phyloP scores from a whole-genome alignment of 2,797 vertebrate genomes.

The Parauchenoglanis ngamensis region DNA sequence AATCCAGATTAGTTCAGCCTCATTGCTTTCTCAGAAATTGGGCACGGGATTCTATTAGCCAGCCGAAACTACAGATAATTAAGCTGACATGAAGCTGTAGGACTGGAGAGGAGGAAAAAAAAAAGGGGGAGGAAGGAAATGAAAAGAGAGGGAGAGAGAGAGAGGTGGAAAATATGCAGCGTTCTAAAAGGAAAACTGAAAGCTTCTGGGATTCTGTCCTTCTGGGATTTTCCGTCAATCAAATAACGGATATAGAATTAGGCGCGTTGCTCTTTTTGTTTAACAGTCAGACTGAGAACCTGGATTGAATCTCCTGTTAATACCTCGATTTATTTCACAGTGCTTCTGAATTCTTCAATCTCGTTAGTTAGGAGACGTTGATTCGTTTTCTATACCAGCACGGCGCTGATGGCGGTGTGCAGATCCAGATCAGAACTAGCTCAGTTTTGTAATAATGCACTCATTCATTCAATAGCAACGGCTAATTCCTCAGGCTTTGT shows the following conservation, averaged over 20 bases:
- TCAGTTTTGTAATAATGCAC: not conserved
- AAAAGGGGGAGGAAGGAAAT: not conserved
- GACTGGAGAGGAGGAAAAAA: slow-evolving; percentile 9
- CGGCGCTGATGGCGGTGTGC: not conserved
- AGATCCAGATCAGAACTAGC: not conserved
- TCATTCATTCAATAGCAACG: not conserved
- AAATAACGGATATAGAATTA: slow-evolving; percentile 30
- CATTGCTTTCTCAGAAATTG: slow-evolving; percentile 55
- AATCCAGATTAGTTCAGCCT: slow-evolving; percentile 60
- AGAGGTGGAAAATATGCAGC: slow-evolving; percentile 40
- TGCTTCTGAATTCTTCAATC: not conserved
- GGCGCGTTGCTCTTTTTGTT: slow-evolving; percentile 23
- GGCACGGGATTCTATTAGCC: slow-evolving; percentile 55
- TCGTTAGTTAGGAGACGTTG: not conserved
- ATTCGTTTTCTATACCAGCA: not conserved
- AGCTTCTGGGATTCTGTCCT: slow-evolving; percentile 33
- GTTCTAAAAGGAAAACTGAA: slow-evolving; percentile 46
- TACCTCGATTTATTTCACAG: not conserved
- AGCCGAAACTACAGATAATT: slow-evolving; percentile 57
- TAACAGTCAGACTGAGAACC: slow-evolving; percentile 7
- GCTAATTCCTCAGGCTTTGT: not conserved
- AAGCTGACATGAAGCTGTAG: slow-evolving; percentile 51
- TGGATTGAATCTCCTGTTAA: not conserved
- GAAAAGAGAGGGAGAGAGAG: slow-evolving; percentile 23
- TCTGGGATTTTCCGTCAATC: slow-evolving; percentile 42